phyloP scores from a whole-genome alignment of 92 coral and sea anemone species.

The Epizoanthus rinbou region DNA sequence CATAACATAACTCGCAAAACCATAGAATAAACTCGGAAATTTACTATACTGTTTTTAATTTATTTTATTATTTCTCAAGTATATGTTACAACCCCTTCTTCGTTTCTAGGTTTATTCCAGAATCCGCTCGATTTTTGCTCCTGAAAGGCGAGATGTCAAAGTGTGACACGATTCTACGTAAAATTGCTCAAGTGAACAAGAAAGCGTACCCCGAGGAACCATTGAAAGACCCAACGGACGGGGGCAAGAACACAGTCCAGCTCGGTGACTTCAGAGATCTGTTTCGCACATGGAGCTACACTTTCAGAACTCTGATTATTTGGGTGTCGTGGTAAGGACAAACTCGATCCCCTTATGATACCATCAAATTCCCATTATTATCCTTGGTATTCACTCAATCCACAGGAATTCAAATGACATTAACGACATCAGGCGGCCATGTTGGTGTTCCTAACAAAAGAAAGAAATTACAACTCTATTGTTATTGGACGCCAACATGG shows the following conservation, averaged over 20 bases:
- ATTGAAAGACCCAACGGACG: slow-evolving; percentile 20
- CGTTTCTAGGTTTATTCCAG: slow-evolving; percentile 14
- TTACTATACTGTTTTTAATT: no score
- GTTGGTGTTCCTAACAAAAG: no score
- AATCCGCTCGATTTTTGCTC: neutral
- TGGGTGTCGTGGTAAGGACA: slow-evolving; percentile 21
- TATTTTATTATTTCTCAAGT: no score
- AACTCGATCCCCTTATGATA: no score
- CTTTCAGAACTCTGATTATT: neutral
- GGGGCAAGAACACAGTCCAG: neutral
- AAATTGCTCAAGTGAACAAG: slow-evolving; percentile 19
- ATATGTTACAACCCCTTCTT: neutral
- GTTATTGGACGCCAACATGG: no score
- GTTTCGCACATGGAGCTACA: neutral
- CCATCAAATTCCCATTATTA: no score
- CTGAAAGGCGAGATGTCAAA: slow-evolving; percentile 20
- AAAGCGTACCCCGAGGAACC: slow-evolving; percentile 7
- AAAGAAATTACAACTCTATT: no score
- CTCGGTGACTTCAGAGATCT: slow-evolving; percentile 22
- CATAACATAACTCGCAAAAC: no score
- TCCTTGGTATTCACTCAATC: no score
- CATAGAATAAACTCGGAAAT: no score
- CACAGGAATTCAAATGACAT: no score
- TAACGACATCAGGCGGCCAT: no score
- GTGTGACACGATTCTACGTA: slow-evolving; percentile 10